These are phyloP conservation scores for Tamias sibiricus DNA, from an alignment of 2,113 vertebrate species.

Conservation along the genomic window DNA sequence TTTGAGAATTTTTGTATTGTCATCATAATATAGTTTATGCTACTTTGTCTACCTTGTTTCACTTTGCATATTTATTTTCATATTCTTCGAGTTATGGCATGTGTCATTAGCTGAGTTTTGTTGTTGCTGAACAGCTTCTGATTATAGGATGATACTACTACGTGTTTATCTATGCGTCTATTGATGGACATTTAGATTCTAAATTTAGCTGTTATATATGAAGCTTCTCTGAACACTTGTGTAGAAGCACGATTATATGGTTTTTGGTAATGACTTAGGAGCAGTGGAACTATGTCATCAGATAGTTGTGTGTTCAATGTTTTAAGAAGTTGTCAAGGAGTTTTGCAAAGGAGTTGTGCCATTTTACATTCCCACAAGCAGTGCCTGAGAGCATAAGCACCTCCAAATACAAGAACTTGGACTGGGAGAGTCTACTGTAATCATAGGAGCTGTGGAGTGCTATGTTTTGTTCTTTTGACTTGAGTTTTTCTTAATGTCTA, in stretches of 20 bases:
- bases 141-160: background rate
- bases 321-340: background rate
- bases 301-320: background rate
- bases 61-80: background rate
- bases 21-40: background rate
- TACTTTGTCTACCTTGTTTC: background rate
- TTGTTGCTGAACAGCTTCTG: background rate
- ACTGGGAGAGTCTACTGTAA: background rate
- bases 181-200: background rate
- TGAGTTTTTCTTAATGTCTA: background rate
- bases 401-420: background rate
- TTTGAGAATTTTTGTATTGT: background rate
- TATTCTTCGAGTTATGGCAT: background rate
- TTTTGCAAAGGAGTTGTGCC: background rate
- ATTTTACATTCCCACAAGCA: background rate
- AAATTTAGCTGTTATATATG: background rate
- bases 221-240: background rate
- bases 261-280: background rate
- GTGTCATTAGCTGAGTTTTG: background rate
- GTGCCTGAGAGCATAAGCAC: too few species aligned
- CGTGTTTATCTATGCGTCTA: background rate
- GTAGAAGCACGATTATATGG: background rate
- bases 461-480: background rate
- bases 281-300: background rate
- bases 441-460: background rate